Evolutionary conservation across 2,113 vertebrate species (phyloP).

Genomic region (Rhagologus leucostigma): DNA sequence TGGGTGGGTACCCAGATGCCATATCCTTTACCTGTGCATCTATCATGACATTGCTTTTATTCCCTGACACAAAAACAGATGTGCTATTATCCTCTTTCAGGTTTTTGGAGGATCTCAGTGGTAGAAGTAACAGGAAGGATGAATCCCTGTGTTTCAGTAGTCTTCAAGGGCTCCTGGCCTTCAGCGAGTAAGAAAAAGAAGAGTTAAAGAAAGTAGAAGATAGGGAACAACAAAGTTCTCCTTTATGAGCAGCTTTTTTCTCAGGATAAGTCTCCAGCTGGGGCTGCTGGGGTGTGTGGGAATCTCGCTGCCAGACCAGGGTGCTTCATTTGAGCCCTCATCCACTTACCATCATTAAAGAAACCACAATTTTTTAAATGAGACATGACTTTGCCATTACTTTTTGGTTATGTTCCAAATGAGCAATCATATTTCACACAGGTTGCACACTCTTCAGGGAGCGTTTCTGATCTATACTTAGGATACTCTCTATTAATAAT

Average conservation of each 20-base stretch:
- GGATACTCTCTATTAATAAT: conserved; percentile 26
- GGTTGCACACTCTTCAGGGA: conserved; percentile 33
- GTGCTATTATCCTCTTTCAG: neutral
- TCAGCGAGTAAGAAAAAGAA: neutral
- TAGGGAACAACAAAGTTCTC: neutral
- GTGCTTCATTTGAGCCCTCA: neutral
- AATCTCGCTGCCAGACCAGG: neutral
- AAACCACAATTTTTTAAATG: neutral
- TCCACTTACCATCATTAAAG: neutral
- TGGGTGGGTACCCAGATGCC: neutral
- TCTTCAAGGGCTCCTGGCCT: neutral
- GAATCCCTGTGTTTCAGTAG: neutral
- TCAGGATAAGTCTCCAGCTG: neutral
- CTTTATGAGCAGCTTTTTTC: neutral
- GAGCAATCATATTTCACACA: conserved; percentile 18
- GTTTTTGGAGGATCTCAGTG: neutral
- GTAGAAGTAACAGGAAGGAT: neutral
- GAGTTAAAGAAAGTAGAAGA: neutral
- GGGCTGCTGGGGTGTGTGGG: neutral
- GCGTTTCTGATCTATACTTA: conserved; percentile 38
- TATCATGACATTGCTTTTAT: neutral
- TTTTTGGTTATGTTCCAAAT: conserved; percentile 43
- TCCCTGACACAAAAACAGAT: neutral
- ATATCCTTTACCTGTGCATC: neutral
- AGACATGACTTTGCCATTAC: conserved; percentile 4